Conservation (phyloP, 2,113 vertebrate genomes). For the Boulengerochromis microlepis region DNA sequence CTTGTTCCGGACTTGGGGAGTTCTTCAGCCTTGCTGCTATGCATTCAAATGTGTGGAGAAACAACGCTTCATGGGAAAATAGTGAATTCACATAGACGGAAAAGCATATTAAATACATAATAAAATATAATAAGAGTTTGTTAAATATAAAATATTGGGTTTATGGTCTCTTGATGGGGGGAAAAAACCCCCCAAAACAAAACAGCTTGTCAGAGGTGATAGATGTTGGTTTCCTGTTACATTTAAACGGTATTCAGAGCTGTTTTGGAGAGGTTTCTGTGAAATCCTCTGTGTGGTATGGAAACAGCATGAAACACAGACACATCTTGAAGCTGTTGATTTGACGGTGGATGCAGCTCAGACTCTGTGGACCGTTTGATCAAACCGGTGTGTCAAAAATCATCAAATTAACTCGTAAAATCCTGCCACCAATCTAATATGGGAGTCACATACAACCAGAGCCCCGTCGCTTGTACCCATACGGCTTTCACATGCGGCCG, state of each 20-base stretch:
- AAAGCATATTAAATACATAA: background rate
- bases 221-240: background rate
- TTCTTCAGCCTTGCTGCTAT: background rate
- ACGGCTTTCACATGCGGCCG: background rate
- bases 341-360: background rate
- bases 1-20: background rate
- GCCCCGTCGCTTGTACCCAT: background rate
- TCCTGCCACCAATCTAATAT: constrained; percentile 22
- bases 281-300: background rate
- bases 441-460: background rate
- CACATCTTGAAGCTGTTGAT: background rate
- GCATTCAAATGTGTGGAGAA: background rate
- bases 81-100: background rate
- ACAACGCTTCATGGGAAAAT: background rate
- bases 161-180: background rate
- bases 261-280: background rate
- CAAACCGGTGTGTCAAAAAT: constrained; percentile 31
- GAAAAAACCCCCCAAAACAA: accelerated
- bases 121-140: background rate
- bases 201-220: background rate
- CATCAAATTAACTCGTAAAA: constrained; percentile 38
- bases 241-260: background rate
- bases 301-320: background rate
- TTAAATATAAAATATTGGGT: background rate
- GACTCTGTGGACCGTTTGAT: constrained; percentile 29